Percentiles rank a stretch among this genome's conserved stretches.
These are phyloP conservation scores for Achatina immaculata DNA, from an alignment of 1,140 invertebrate genomes.

Conservation along the genomic window DNA sequence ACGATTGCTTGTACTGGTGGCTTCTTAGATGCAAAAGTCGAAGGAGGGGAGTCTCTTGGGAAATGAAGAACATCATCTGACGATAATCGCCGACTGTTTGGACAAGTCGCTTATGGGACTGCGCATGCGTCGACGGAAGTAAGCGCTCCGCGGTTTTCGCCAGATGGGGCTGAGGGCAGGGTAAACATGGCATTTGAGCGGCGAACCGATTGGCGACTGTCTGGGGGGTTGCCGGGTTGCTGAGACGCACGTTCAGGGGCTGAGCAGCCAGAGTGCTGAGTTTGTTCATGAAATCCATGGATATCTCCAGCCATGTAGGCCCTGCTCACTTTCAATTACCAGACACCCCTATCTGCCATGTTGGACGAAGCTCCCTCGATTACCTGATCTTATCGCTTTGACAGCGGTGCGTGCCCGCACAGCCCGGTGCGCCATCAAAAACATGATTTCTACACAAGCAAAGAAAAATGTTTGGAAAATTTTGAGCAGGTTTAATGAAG, in stretches of 20 bases:
- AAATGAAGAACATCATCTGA: slow-evolving; percentile 22
- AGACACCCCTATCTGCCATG: slow-evolving; percentile 12
- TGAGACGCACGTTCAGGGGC: slow-evolving; percentile 5
- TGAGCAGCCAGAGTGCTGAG: background rate
- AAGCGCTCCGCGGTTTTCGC: slow-evolving; percentile 26
- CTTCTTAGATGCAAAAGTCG: slow-evolving; percentile 5
- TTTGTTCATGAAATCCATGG: slow-evolving; percentile 22
- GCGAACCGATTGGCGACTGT: slow-evolving; percentile 3
- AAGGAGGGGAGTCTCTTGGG: background rate
- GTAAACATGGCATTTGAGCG: slow-evolving; percentile 35
- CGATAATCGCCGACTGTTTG: slow-evolving; percentile 18
- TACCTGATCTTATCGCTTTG: slow-evolving; percentile 1
- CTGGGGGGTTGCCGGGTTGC: background rate
- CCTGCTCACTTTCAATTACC: slow-evolving; percentile 25
- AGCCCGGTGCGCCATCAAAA: background rate
- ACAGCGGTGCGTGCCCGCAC: background rate
- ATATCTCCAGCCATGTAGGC: slow-evolving; percentile 9
- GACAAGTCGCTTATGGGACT: slow-evolving; percentile 31
- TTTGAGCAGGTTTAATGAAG: background rate
- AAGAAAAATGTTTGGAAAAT: background rate
- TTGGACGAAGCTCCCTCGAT: background rate
- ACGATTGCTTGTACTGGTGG: slow-evolving; percentile 7
- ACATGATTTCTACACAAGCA: slow-evolving; percentile 3
- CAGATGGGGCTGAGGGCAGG: slow-evolving; percentile 12
- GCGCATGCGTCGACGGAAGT: slow-evolving; percentile 31